Percentiles rank a stretch among this genome's conserved stretches.
Conservation (phyloP, 2,888 invertebrate genomes). For the Luperina nickerlii region DNA sequence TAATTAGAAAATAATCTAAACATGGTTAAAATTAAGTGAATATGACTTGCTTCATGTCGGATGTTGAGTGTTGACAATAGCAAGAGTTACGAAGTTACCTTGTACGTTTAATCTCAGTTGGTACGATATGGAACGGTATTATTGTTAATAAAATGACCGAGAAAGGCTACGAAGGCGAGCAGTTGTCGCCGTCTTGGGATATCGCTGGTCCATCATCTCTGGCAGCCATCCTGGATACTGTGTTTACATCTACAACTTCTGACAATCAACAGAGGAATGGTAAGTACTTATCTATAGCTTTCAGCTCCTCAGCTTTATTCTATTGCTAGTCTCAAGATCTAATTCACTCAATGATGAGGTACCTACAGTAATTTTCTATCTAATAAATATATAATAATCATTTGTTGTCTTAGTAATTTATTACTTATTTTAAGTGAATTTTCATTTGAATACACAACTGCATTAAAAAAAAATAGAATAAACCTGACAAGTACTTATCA, state of each 20-base stretch:
- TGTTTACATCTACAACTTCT: slow-evolving; percentile 90
- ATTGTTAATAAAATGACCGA: slow-evolving; percentile 81
- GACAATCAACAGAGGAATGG: slow-evolving; percentile 84
- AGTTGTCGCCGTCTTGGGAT: slow-evolving; percentile 84
- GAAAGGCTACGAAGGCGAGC: slow-evolving; percentile 82
- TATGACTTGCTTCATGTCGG: slow-evolving; percentile 47
- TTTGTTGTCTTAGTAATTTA: not conserved
- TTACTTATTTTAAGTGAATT: slow-evolving; percentile 7
- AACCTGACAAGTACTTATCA: no score
- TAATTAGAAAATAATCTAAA: slow-evolving; percentile 45
- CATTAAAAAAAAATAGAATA: not conserved
- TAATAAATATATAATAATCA: not conserved
- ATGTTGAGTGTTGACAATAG: slow-evolving; percentile 66
- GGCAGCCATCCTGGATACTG: slow-evolving; percentile 92
- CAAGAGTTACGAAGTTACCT: slow-evolving; percentile 59
- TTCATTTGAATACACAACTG: not conserved
- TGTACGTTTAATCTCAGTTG: slow-evolving; percentile 58
- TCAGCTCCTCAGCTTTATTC: slow-evolving; percentile 8
- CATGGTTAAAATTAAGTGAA: slow-evolving; percentile 63
- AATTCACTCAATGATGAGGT: slow-evolving; percentile 7
- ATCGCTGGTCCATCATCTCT: slow-evolving; percentile 89
- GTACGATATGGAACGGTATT: slow-evolving; percentile 71
- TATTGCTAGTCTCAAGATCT: not conserved
- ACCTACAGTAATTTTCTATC: not conserved
- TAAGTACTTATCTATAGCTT: slow-evolving; percentile 62